Evolutionary conservation across 1,140 invertebrate species (phyloP), one percentile per base, ranked within the genome.

Genomic region (Bombus confusus): DNA sequence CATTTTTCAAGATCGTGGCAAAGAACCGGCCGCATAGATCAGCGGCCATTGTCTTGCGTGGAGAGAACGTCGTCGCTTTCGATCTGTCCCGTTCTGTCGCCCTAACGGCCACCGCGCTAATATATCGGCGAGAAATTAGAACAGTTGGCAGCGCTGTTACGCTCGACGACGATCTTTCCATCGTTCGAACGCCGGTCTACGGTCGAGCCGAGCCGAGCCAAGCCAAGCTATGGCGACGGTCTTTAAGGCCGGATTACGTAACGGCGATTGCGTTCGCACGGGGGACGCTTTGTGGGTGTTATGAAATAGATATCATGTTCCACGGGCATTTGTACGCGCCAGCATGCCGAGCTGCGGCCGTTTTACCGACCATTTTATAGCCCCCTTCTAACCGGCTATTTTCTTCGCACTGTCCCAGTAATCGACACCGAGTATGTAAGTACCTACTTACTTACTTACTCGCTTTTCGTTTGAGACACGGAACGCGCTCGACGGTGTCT

Each of bases 281-380:
- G 93, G 79, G 86, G 94, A 94, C 94, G 93, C 92, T 92, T 94
- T 92, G 93, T 94, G 93, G 92, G 91, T 94, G 92, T 94, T 94
- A 94, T 94, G 93, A 95, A 94, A 94, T 94, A 93, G 92, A 95
- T 94, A 94, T 94, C 93, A 94, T 93, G 94, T 94, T 94, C 92
- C 93, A 91, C 91, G 93, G 88, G 91, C 91, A 92, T 93, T 93
- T 91, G 92, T 92, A 83, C 78, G 81, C 83, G 82, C 86, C 79
- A 78, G 77, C 31, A 39, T 47, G 79, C 13, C 84, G 37, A 39
- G 31, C 66, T 64, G 57, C 57, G 76, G 39, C 81, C 80, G 78
- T 83, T 86, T 78, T 64, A 34, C 85, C n/a, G n/a, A 52, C 52
- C 62, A 83, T 80, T 85, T 85, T 85, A 86, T 86, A 81, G 85